Percentiles rank a stretch among this genome's conserved stretches.
Conservation (phyloP, 30 jellyfish, hydroid and myxozoan genomes). For the Cassiopea xamachana region DNA sequence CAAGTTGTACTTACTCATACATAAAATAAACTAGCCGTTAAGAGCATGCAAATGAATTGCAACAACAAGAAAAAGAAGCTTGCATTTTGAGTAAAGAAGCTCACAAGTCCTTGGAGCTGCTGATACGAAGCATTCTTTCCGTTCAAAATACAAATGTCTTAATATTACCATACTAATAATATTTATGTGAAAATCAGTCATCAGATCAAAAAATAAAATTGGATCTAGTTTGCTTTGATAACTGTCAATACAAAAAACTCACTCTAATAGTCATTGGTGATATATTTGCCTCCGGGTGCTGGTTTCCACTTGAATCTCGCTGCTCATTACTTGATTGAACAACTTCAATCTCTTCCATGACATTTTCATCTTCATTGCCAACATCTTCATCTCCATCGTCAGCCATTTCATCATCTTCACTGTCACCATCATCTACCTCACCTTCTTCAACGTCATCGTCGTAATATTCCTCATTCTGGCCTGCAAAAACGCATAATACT, state of each 20-base stretch:
- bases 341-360: slow-evolving; percentile 56
- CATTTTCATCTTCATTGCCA: slow-evolving; percentile 45
- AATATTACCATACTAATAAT: too few relatives aligned
- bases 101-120: too few relatives aligned
- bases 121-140: too few relatives aligned
- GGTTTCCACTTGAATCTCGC: slow-evolving; percentile 4
- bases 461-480: slow-evolving; percentile 26
- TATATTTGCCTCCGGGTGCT: neutral
- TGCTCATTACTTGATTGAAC: slow-evolving; percentile 11
- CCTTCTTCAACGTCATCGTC: slow-evolving; percentile 56
- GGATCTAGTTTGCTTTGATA: too few relatives aligned
- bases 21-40: too few relatives aligned
- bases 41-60: too few relatives aligned
- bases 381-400: slow-evolving; percentile 52
- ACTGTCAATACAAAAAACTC: neutral
- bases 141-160: too few relatives aligned
- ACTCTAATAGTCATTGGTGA: slow-evolving; percentile 19
- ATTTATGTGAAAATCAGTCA: too few relatives aligned
- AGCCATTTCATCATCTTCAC: slow-evolving; percentile 40
- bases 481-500: neutral
- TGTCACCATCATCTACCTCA: slow-evolving; percentile 58
- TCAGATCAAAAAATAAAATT: too few relatives aligned
- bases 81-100: too few relatives aligned
- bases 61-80: too few relatives aligned
- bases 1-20: too few relatives aligned